phyloP scores from a whole-genome alignment of 1,140 invertebrate species.

The Brachionus manjavacas region DNA sequence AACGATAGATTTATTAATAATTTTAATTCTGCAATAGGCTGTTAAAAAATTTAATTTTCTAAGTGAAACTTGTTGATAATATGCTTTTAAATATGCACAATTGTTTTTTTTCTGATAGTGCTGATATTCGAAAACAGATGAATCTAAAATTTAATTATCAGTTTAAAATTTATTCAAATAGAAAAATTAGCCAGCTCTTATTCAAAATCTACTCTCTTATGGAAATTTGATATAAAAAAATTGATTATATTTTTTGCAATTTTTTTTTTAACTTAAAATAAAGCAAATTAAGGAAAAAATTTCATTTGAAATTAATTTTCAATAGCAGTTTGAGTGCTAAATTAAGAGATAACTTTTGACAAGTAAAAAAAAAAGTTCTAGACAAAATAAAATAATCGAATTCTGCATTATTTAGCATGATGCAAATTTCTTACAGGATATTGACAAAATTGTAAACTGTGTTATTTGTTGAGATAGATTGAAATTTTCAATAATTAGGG shows the following conservation, averaged over 20 bases:
- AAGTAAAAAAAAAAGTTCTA: not conserved
- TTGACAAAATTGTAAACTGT: not conserved
- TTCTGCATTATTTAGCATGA: not conserved
- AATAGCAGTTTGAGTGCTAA: not conserved
- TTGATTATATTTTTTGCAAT: not conserved
- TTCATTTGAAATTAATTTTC: not conserved
- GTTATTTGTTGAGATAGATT: not conserved
- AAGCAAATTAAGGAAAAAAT: not conserved
- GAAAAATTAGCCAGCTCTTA: no score
- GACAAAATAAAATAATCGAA: not conserved
- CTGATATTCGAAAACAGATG: not conserved
- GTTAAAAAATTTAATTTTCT: not conserved
- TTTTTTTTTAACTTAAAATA: not conserved
- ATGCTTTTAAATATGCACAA: not conserved
- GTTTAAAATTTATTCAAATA: not conserved
- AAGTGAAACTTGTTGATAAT: not conserved
- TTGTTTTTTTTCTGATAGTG: not conserved
- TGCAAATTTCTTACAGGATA: not conserved
- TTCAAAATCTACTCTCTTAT: no score
- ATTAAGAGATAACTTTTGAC: constrained; percentile 5
- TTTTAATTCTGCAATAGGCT: not conserved
- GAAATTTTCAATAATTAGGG: not conserved
- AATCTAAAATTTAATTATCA: not conserved
- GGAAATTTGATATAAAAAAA: not conserved
- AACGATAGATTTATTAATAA: not conserved